phyloP scores from a whole-genome alignment of 2,888 invertebrate species.

The Torymus tubicola region DNA sequence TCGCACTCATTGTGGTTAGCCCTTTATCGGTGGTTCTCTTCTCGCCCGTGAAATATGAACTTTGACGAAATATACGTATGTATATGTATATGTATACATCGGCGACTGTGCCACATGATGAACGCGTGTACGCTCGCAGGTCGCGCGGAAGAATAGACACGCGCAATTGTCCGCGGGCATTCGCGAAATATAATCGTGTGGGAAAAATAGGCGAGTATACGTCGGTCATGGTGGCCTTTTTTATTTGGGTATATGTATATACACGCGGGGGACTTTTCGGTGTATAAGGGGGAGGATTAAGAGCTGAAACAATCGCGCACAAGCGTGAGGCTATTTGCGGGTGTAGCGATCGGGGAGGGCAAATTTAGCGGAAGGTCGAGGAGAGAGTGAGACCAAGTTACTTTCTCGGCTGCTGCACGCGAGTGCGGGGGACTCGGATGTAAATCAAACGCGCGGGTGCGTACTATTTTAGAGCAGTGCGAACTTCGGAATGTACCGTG shows the following conservation, averaged over 20 bases:
- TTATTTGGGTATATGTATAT: no score
- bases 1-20: conserved; percentile 67
- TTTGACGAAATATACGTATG: neutral
- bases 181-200: conserved; percentile 40
- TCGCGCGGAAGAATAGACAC: neutral
- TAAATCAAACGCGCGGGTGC: conserved; percentile 9
- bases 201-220: conserved; percentile 9
- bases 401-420: conserved; percentile 23
- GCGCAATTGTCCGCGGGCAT: conserved; percentile 38
- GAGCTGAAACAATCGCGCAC: conserved; percentile 35
- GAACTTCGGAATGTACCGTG: neutral
- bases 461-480: conserved; percentile 30
- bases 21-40: conserved; percentile 67
- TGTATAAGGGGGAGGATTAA: neutral
- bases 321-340: conserved; percentile 39
- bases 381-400: neutral
- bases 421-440: neutral
- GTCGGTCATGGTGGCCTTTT: neutral
- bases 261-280: no score
- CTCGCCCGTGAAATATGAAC: conserved; percentile 70
- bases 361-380: conserved; percentile 50
- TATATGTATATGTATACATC: no score
- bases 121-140: no score
- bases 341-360: conserved; percentile 10
- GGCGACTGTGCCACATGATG: no score